Base-by-base conservation (phyloP, 2,797 vertebrate species). In the Chelon labrosus region DNA sequence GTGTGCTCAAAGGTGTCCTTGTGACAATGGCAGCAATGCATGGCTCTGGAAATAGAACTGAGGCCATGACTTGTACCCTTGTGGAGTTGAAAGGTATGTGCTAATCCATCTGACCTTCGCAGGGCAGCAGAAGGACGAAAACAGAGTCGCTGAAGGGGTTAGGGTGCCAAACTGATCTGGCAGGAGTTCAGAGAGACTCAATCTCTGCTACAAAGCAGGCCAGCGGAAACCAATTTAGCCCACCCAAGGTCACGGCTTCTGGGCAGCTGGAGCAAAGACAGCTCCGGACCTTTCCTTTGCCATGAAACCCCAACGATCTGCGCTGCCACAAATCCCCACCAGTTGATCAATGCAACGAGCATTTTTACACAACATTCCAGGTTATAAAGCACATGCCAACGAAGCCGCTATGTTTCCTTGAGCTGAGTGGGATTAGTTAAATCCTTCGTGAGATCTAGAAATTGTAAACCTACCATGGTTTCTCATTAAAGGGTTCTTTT, bases 61-160 rank as follows among this genome's bases (percentile, higher is more conserved):
- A 75, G 70, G 70, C 71, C 71, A 8, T 67, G 73, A 75, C 79
- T 66, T 58, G 63, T 81, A 54, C 79, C 67, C 81, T 73, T 38
- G 70, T 85, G 73, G 72, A 80, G 84, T 65, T 89, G 83, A 90
- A 87, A 91, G 87, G 90, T 91, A 93, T 90, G 88, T 85, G 89
- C 67, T 91, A 93, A 93, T 90, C 91, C 90, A 65, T 79, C 83
- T 90, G 89, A 91, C 91, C 91, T 93, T 88, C 56, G 19, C 77
- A 58, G 84, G 66, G 79, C 82, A 73, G 74, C 67, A 86, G 77
- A 90, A 87, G 85, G 86, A 86, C 84, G 82, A 74, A 85, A 85
- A 73, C 84, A 77, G 74, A 80, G 76, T 71, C 60, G 61, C 20
- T 55, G 73, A 78, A 59, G 75, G 83, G 83, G 70, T 74, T 19